Evolutionary conservation across 2,888 invertebrate species (phyloP), one percentile per base, ranked within the genome.

Genomic region (Dendrolimus houi): DNA sequence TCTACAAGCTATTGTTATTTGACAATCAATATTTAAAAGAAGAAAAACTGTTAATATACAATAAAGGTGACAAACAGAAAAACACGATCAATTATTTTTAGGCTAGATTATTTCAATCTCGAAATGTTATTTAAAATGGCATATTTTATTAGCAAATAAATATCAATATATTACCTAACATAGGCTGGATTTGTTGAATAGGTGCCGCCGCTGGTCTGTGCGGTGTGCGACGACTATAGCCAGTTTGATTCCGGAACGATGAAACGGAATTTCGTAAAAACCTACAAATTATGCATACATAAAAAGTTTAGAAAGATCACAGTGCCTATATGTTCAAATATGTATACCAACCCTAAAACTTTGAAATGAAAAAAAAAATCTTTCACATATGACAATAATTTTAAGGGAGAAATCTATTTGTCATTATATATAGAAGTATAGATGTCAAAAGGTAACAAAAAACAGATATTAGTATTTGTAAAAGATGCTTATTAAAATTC

Each of bases 161-260:
- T 12, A 55, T 13, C 53, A 53, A 53, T 56, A 52, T 63, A 58
- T 65, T 66, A 83, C 83, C 83, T 58, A 73, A 58, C 3, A 67
- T 59, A 2, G 76, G 77, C 2, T 74, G 72, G 9, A 60, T 75
- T 53, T 66, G 71, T 53, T 72, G 78, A 2, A 70, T 59, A 7
- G 77, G 79, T 0, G 70, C 69, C 1, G 77, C 79, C 0, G 80
- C 75, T 1, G 84, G 84, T 0, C 88, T 75, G 64, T 89, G 90
- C 2, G 88, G 88, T 64, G 74, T 74, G 41, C 88, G 79, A 1
- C 90, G 79, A 53, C 95, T 95, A 79, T 97, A 98, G 0, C 98
- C 98, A 1, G 97, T 97, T 72, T 97, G 96, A 81, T 97, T 98
- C 70, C 95, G 96, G 79, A 98, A 99, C 68, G 96, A 95, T 58